Conservation (phyloP, 1,140 invertebrate genomes). For the Laupala kohalensis region DNA sequence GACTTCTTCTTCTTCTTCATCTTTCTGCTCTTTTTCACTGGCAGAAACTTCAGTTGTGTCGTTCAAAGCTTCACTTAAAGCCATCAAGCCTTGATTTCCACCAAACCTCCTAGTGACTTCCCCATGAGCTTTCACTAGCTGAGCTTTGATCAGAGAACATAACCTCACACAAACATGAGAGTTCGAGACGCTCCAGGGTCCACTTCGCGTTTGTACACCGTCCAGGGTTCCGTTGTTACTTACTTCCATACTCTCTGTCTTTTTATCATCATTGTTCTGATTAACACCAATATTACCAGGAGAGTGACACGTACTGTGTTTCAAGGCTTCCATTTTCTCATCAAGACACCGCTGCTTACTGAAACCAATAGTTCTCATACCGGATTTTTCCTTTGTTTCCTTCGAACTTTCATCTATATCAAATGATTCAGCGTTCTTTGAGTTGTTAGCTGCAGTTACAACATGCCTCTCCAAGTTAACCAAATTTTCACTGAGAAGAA, state of each 20-base stretch:
- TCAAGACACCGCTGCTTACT: neutral
- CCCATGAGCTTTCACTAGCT: conserved; percentile 55
- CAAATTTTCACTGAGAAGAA: conserved; percentile 30
- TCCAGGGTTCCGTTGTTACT: neutral
- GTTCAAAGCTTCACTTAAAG: conserved; percentile 31
- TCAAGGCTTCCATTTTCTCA: neutral
- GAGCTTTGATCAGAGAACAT: conserved; percentile 57
- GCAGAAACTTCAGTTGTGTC: conserved; percentile 18
- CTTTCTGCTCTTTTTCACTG: conserved; percentile 3
- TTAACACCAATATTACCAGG: neutral
- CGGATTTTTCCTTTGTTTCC: neutral
- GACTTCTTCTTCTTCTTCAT: conserved; percentile 3
- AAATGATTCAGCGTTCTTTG: neutral
- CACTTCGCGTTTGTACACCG: no score
- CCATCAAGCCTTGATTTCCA: conserved; percentile 27
- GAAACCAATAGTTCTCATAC: neutral
- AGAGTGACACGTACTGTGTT: neutral
- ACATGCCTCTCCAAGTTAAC: conserved; percentile 24
- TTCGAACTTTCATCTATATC: neutral
- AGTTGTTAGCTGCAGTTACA: conserved; percentile 9
- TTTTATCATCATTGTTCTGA: neutral
- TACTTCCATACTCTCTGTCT: neutral
- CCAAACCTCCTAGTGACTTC: conserved; percentile 42
- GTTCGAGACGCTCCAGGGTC: conserved; percentile 2
- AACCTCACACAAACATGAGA: conserved; percentile 50